phyloP scores from a whole-genome alignment of 2,113 vertebrate genomes.

The Larimichthys polyactis region DNA sequence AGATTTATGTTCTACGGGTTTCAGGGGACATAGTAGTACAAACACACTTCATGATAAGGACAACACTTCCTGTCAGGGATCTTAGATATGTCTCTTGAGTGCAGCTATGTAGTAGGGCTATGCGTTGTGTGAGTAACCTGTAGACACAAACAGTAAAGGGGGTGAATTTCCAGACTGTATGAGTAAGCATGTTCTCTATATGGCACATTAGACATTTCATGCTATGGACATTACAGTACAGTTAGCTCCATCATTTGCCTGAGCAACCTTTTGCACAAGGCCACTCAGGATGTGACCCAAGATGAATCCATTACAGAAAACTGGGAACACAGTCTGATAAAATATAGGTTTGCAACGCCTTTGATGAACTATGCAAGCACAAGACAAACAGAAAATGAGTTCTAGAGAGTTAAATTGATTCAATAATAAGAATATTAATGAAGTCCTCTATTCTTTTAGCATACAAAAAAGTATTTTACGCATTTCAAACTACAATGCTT shows the following conservation, averaged over 20 bases:
- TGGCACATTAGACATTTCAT: conserved; percentile 52
- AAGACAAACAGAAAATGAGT: background rate
- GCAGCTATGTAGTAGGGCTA: background rate
- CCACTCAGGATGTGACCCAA: conserved; percentile 6
- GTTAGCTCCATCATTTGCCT: conserved; percentile 41
- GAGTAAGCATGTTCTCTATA: conserved; percentile 55
- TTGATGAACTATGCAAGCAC: background rate
- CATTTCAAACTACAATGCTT: background rate
- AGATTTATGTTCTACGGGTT: conserved; percentile 40
- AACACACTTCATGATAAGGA: conserved; percentile 9
- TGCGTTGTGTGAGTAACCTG: conserved; percentile 10
- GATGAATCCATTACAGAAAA: conserved; percentile 27
- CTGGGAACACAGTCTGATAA: background rate
- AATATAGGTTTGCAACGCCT: conserved; percentile 15
- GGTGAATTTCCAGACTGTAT: conserved; percentile 26
- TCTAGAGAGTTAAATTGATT: background rate
- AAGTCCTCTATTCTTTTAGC: background rate
- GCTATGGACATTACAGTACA: conserved; percentile 12
- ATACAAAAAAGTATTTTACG: background rate
- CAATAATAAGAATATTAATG: background rate
- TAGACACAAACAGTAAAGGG: conserved; percentile 1
- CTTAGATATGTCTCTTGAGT: conserved; percentile 3
- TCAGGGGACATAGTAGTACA: background rate
- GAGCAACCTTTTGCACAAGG: conserved; percentile 35
- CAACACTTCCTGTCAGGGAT: conserved; percentile 1